Conservation (phyloP, 2,113 vertebrate genomes). For the Xiphorhynchus elegans region DNA sequence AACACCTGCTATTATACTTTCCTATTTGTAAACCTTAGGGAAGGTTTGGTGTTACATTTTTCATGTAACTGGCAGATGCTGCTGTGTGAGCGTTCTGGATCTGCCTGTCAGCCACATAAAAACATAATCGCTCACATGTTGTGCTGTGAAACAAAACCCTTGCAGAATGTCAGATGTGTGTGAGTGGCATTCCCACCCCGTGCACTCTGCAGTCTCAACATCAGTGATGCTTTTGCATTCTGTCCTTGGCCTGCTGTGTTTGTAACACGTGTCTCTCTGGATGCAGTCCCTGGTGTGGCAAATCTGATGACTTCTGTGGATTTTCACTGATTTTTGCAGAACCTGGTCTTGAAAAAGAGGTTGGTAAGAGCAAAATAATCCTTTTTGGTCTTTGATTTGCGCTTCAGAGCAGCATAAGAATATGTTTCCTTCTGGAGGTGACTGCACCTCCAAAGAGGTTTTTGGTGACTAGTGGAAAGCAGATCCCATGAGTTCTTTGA, state of each 20-base stretch:
- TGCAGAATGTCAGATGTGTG: not conserved
- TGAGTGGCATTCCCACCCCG: not conserved
- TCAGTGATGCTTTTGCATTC: fast-evolving
- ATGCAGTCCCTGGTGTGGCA: slow-evolving; percentile 86
- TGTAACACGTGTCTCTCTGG: not conserved
- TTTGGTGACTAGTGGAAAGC: not conserved
- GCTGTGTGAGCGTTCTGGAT: not conserved
- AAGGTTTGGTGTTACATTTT: not conserved
- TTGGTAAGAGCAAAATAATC: slow-evolving; percentile 63
- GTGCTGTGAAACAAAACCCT: not conserved
- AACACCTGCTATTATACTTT: not conserved
- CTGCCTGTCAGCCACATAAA: not conserved
- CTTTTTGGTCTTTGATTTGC: not conserved
- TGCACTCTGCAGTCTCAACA: not conserved
- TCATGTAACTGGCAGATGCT: not conserved
- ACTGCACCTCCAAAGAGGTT: not conserved
- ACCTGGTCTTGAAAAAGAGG: slow-evolving; percentile 91
- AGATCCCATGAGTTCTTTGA: not conserved
- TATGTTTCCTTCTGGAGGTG: not conserved
- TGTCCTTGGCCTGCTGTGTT: not conserved
- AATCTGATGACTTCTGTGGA: slow-evolving; percentile 84
- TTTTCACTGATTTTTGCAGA: slow-evolving; percentile 89
- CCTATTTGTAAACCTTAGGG: not conserved
- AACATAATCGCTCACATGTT: fast-evolving
- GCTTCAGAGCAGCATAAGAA: not conserved